Evolutionary conservation across 2,888 invertebrate species (phyloP), one percentile per base, ranked within the genome.

Genomic region (Teleiodes luculella): DNA sequence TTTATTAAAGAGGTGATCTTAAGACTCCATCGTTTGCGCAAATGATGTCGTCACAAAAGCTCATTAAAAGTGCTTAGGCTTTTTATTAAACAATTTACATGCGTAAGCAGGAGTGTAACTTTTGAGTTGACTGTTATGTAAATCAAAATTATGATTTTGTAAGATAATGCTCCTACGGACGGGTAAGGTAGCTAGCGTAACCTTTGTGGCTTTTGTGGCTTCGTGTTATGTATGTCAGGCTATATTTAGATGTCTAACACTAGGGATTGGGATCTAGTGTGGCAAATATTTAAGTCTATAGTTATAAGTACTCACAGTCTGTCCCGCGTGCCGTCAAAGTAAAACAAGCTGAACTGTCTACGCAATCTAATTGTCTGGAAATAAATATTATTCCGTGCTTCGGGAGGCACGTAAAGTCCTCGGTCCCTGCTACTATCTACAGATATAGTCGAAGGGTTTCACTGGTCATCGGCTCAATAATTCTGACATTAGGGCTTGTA

Each of bases 141-240:
- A 43, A 46, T 46, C 16, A n/a, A 31, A 31, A 46, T 46, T 46
- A 46, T 16, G 46, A 37, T 46, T 46, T 30, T 31, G 46, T 16
- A 30, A 46, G 46, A 31, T 46, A 46, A 46, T 14, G 31, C 46
- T 10, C 6, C 13, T 2, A 13, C 4, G 16, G n/a, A 16, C 46
- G 30, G 11, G 13, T 35, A 18, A 33, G 28, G 43, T 28, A 48
- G 31, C 30, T 46, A 30, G 47, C 48, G 20, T 35, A 35, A 51
- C 45, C 49, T 54, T 43, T 24, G 49, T 30, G 54, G 54, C 46
- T 49, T 41, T 48, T 54, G 49, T 28, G 54, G 54, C 35, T 49
- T 51, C 31, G 41, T 30, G 30, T 31, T 28, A 20, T 28, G 14
- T 50, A 4, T 39, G 48, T 35, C 48, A 16, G 18, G 5, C 20